Evolutionary conservation across 2,797 vertebrate genomes (phyloP).

Genomic region (Danio jaintianensis): DNA sequence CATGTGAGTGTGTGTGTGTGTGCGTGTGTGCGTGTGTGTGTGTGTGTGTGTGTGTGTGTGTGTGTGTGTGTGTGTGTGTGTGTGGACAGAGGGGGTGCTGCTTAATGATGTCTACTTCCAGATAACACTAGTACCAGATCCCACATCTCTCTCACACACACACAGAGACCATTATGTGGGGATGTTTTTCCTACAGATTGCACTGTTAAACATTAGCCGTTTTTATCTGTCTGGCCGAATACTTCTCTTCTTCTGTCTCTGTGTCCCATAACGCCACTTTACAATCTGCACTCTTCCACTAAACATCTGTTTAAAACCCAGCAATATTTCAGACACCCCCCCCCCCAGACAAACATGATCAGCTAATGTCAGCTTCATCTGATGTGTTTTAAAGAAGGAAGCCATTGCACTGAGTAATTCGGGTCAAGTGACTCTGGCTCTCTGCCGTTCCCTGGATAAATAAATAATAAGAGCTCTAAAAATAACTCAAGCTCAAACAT

Average conservation of each 20-base stretch:
- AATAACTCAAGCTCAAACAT: constrained; percentile 52
- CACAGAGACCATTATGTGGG: constrained; percentile 46
- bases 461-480: constrained; percentile 55
- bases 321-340: not conserved
- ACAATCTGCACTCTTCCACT: not conserved
- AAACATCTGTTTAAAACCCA: constrained; percentile 11
- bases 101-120: constrained; percentile 60
- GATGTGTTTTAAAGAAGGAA: constrained; percentile 5
- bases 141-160: constrained; percentile 28
- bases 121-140: constrained; percentile 29
- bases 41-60: no score
- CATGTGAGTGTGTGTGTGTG: constrained; percentile 60
- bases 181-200: constrained; percentile 25
- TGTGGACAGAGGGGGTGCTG: constrained; percentile 44
- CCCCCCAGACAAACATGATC: constrained; percentile 28
- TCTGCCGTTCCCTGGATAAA: constrained; percentile 51
- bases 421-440: constrained; percentile 56
- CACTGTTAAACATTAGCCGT: constrained; percentile 64
- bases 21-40: no score
- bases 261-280: not conserved
- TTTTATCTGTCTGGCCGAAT: not conserved
- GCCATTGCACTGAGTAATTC: constrained; percentile 39
- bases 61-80: no score
- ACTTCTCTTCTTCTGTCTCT: constrained; percentile 15
- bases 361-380: constrained; percentile 4